A percentile compares a stretch with the other conserved stretches of the same genome.
These are phyloP conservation scores for Battus philenor DNA, from an alignment of 1,140 invertebrate genomes.

Conservation along the genomic window DNA sequence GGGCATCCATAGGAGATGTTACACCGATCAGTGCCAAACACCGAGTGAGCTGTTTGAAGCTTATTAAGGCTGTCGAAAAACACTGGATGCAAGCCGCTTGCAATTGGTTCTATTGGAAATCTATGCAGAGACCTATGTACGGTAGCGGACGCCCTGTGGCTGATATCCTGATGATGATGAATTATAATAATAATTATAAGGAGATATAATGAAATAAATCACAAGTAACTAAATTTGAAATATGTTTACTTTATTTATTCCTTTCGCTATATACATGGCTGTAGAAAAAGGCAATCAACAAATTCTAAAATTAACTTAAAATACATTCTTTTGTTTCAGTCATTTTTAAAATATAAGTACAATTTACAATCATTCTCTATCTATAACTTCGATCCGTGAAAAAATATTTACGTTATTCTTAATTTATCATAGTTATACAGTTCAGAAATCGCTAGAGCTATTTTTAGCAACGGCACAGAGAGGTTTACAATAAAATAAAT, in stretches of 20 bases:
- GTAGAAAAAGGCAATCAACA: constrained; percentile 67
- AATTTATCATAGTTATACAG: constrained; percentile 41
- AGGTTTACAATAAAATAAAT: constrained; percentile 54
- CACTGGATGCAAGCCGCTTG: no score
- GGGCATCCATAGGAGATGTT: no score
- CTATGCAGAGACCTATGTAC: no score
- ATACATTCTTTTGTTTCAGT: constrained; percentile 60
- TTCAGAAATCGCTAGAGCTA: constrained; percentile 52
- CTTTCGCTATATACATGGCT: constrained; percentile 67
- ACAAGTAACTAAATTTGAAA: constrained; percentile 39
- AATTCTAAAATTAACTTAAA: constrained; percentile 66
- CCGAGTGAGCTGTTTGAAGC: no score
- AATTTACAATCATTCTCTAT: constrained; percentile 44
- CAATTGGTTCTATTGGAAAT: no score
- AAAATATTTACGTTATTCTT: constrained; percentile 53
- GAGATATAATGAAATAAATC: constrained; percentile 4
- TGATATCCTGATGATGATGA: no score
- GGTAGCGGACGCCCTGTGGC: no score
- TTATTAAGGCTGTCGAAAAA: no score
- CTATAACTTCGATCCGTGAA: constrained; percentile 52
- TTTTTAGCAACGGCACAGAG: constrained; percentile 49
- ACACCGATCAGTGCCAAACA: no score
- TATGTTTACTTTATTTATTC: constrained; percentile 54
- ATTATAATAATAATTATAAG: no score
- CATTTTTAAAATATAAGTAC: constrained; percentile 43